Evolutionary conservation across 2,113 vertebrate genomes (phyloP).

Genomic region (Crotalus horridus): DNA sequence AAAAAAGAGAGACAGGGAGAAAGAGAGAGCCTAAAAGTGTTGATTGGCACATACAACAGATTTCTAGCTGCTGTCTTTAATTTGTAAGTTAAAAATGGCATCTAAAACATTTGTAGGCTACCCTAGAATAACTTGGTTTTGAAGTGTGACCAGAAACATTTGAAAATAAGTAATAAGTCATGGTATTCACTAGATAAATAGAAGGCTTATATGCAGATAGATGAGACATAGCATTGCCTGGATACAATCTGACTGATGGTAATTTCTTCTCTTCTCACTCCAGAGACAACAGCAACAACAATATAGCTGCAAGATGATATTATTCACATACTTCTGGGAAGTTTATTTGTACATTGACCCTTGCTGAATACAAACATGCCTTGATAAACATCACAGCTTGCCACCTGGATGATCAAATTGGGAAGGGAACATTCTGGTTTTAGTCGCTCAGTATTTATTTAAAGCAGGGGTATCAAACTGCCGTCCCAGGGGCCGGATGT

Average conservation of each 20-base stretch:
- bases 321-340: not conserved
- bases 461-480: no score
- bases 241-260: not conserved
- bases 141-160: not conserved
- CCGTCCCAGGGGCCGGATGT: no score
- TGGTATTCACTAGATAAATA: not conserved
- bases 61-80: not conserved
- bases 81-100: not conserved
- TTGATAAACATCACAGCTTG: not conserved
- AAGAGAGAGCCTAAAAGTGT: not conserved
- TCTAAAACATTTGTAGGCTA: not conserved
- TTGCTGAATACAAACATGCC: not conserved
- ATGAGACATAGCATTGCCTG: not conserved
- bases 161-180: not conserved
- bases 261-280: not conserved
- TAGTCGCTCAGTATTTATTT: no score
- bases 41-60: not conserved
- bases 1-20: not conserved
- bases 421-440: not conserved
- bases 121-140: not conserved
- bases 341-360: not conserved
- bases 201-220: not conserved
- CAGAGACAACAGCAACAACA: not conserved
- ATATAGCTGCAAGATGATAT: not conserved
- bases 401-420: not conserved